A percentile compares a stretch with the other conserved stretches of the same genome.
Conservation (phyloP, 1,140 invertebrate species). For the Meloidogyne hapla region DNA sequence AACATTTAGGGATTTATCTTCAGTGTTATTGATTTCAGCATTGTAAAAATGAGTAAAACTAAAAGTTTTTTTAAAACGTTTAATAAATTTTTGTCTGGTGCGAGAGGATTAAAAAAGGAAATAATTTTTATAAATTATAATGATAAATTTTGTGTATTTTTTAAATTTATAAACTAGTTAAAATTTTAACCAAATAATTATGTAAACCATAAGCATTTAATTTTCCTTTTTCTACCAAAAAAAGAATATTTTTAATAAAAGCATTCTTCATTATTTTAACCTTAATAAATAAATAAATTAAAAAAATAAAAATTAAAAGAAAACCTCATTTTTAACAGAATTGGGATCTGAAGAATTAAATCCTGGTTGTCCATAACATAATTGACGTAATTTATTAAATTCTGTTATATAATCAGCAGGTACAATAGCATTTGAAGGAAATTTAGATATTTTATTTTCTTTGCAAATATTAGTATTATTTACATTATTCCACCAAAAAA, state of each 20-base stretch:
- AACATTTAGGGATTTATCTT: constrained; percentile 11
- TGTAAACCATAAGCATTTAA: constrained; percentile 28
- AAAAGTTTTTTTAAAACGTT: no score
- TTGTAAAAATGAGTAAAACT: constrained; percentile 60
- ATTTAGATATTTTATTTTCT: not conserved
- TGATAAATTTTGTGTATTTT: no score
- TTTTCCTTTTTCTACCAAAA: constrained; percentile 52
- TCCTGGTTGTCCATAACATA: not conserved
- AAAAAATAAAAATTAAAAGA: not conserved
- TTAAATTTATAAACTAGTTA: no score
- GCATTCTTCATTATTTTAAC: constrained; percentile 33
- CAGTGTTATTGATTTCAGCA: constrained; percentile 45
- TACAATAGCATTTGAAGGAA: constrained; percentile 22
- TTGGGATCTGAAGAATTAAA: constrained; percentile 8
- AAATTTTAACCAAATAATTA: constrained; percentile 47
- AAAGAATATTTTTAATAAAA: constrained; percentile 36
- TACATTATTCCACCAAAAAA: not conserved
- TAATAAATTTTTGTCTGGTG: no score
- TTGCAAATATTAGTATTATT: constrained; percentile 42
- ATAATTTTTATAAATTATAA: no score
- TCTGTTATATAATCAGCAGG: constrained; percentile 26
- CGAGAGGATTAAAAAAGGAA: no score
- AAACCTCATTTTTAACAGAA: not conserved
- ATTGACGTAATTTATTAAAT: constrained; percentile 8
- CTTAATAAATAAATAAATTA: constrained; percentile 25